Conservation (phyloP, 2,888 invertebrate species). For the Aethes cnicana region DNA sequence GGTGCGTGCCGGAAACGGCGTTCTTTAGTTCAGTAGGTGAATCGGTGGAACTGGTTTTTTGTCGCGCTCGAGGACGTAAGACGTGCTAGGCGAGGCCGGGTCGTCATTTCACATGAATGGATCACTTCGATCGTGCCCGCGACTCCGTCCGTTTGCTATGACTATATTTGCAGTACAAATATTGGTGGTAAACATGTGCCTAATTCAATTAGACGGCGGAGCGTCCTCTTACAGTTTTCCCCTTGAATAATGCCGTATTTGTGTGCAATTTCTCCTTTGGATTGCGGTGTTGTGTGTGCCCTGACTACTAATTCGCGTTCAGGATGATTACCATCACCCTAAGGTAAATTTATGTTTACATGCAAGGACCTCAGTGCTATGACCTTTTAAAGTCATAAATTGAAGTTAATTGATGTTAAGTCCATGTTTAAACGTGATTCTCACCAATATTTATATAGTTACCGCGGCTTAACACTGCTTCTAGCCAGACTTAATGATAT, state of each 20-base stretch:
- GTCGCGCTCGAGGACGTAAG: slow-evolving; percentile 47
- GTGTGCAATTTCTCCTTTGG: slow-evolving; percentile 54
- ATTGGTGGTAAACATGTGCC: slow-evolving; percentile 17
- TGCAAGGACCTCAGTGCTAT: neutral
- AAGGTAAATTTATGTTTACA: slow-evolving; percentile 29
- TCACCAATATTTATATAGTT: no score
- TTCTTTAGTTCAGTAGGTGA: slow-evolving; percentile 73
- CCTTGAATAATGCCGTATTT: slow-evolving; percentile 39
- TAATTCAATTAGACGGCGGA: slow-evolving; percentile 27
- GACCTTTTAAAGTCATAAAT: neutral
- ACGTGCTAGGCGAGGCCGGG: slow-evolving; percentile 52
- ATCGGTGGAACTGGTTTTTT: slow-evolving; percentile 66
- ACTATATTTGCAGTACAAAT: slow-evolving; percentile 24
- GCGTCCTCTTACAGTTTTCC: slow-evolving; percentile 38
- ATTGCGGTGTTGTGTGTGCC: slow-evolving; percentile 52
- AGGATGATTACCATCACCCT: slow-evolving; percentile 26
- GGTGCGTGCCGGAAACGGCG: slow-evolving; percentile 54
- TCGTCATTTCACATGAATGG: slow-evolving; percentile 50
- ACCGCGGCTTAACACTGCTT: no score
- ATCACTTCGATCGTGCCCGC: slow-evolving; percentile 45
- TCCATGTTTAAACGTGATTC: no score
- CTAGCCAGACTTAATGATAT: no score
- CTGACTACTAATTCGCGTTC: slow-evolving; percentile 37
- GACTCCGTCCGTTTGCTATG: slow-evolving; percentile 24
- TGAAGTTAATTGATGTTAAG: neutral